These are phyloP conservation scores for Ecliptopera silaceata DNA, from an alignment of 2,888 invertebrate genomes.

Conservation along the genomic window DNA sequence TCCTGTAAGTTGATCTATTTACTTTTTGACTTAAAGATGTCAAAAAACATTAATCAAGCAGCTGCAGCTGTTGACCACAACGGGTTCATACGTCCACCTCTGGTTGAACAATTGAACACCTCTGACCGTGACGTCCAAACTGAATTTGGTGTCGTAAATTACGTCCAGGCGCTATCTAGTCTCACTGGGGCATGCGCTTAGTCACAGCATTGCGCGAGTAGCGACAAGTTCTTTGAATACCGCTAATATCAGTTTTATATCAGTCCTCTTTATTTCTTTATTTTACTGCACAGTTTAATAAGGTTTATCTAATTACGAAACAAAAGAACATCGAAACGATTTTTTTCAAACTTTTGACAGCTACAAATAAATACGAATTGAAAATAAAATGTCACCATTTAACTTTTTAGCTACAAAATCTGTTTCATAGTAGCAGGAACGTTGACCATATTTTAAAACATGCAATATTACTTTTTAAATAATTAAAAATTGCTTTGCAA, in stretches of 20 bases:
- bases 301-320: too few species aligned
- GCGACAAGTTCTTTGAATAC: not conserved
- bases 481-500: too few species aligned
- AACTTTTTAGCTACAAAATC: slow-evolving; percentile 16
- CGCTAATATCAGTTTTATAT: too few species aligned
- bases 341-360: too few species aligned
- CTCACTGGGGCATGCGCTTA: slow-evolving; percentile 14
- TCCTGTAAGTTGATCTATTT: too few species aligned
- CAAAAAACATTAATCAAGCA: not conserved
- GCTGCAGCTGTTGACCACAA: not conserved
- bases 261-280: too few species aligned
- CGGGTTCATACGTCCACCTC: not conserved
- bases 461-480: too few species aligned
- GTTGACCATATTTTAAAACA: too few species aligned
- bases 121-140: slow-evolving; percentile 25
- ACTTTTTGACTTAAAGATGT: not conserved
- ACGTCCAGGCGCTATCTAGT: slow-evolving; percentile 42
- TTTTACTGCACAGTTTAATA: too few species aligned
- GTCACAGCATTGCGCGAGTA: not conserved
- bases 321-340: too few species aligned
- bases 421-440: slow-evolving; percentile 16
- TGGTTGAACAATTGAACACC: slow-evolving; percentile 1
- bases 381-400: too few species aligned
- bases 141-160: slow-evolving; percentile 52
- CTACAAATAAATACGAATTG: too few species aligned